Percentiles rank a stretch among this genome's conserved stretches.
These are phyloP conservation scores for Cathartes aura DNA, from an alignment of 2,113 vertebrate species.

Conservation along the genomic window DNA sequence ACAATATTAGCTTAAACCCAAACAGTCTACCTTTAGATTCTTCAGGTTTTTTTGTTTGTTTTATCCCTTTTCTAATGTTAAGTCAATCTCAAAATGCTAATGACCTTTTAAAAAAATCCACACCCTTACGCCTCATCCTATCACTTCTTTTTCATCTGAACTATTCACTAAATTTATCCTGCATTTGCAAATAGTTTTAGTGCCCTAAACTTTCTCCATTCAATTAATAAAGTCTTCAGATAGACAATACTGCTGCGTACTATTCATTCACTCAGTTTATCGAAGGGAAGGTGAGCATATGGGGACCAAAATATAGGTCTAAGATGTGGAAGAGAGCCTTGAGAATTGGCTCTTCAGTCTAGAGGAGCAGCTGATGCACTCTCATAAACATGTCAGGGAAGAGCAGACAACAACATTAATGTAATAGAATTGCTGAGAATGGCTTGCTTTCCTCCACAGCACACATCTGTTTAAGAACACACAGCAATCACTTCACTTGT, in stretches of 20 bases:
- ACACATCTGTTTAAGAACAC: constrained; percentile 1
- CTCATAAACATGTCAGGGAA: not conserved
- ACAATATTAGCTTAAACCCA: not conserved
- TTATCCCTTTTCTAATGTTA: not conserved
- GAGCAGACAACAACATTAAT: not conserved
- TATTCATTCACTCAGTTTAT: not conserved
- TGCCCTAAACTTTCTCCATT: not conserved
- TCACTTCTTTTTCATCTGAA: not conserved
- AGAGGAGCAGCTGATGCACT: not conserved
- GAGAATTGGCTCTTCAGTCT: not conserved
- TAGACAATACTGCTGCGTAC: not conserved
- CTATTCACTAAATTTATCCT: not conserved
- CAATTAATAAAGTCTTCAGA: not conserved
- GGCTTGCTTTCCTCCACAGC: not conserved
- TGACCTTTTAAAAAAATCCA: not conserved
- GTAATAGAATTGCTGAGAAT: not conserved
- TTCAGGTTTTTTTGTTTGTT: not conserved
- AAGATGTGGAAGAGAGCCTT: not conserved
- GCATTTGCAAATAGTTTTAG: not conserved
- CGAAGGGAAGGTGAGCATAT: not conserved
- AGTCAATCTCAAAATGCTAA: not conserved
- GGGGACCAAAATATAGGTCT: not conserved
- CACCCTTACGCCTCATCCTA: not conserved
- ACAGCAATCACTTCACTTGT: not conserved
- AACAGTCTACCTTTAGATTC: not conserved